Base-by-base conservation (phyloP, 53 echinoderm and acorn worm species). In the Crossaster papposus region DNA sequence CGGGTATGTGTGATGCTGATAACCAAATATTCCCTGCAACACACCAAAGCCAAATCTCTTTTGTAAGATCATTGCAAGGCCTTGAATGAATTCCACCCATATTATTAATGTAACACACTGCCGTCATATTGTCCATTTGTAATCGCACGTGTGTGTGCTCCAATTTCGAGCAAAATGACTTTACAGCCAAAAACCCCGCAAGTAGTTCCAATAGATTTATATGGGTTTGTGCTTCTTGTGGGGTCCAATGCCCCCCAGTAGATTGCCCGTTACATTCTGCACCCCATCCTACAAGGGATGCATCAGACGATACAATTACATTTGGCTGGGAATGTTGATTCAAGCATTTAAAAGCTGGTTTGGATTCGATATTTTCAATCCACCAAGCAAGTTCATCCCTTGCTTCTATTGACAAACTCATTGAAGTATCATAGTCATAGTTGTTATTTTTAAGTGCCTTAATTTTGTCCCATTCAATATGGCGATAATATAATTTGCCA, bases 41-140 rank as follows among this genome's bases (percentile, higher is more conserved):
- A 76, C 76, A 76, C 76, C 76, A 37, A 24, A 76, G 34, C 36
- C 93, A 93, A 13, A 93, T 76, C 13, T 76, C 76, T 76, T 29
- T 23, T 36, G 76, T 18, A 2, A 35, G 29, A 36, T 36, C 76
- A 76, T 76, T 76, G 37, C 76, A 76, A 76, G 76, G 3, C 29
- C 20, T 76, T 1, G 93, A 93, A 22, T 93, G 90, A 29, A 71
- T 80, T 38, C 90, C 91, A 12, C 88, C 91, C 93, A 93, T 93
- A 23, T 90, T 72, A 36, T 90, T 90, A 44, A 93, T 76, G 76
- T 76, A 76, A 76, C 9, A 34, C 23, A 76, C 35, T 76, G 76
- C 76, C 20, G 36, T 76, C 4, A 37, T 37, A n/a, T n/a, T n/a
- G n/a, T n/a, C n/a, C n/a, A 76, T 76, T 76, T 76, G 23, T 36